Conservation (phyloP, 2,888 invertebrate genomes). For the Physocephala rufipes region DNA sequence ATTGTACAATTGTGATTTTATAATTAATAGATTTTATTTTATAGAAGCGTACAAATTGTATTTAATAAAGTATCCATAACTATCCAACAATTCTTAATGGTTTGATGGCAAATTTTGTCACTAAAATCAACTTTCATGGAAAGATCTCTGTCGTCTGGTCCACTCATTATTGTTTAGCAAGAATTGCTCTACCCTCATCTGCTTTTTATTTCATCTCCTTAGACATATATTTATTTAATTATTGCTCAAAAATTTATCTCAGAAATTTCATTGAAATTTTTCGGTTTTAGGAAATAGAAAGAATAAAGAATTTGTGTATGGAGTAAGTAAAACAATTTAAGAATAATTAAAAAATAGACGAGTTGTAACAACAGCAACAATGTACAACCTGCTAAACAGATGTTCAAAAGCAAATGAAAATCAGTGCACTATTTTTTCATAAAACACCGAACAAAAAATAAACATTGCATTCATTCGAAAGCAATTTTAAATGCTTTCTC, state of each 20-base stretch:
- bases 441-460: constrained; percentile 25
- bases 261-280: constrained; percentile 6
- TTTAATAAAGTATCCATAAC: too few species aligned
- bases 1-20: too few species aligned
- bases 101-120: too few species aligned
- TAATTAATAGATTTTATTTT: too few species aligned
- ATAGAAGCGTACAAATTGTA: too few species aligned
- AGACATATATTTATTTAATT: background rate
- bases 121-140: too few species aligned
- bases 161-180: too few species aligned
- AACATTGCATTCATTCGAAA: constrained; percentile 27
- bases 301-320: background rate
- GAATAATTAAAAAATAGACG: background rate
- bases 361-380: too few species aligned
- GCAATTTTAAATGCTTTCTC: constrained; percentile 8
- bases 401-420: constrained; percentile 14
- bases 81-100: too few species aligned
- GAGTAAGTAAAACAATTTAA: background rate
- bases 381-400: constrained; percentile 22
- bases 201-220: background rate
- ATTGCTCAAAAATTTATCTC: background rate
- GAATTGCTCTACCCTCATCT: too few species aligned
- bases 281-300: background rate
- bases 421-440: background rate
- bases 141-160: too few species aligned